phyloP scores from a whole-genome alignment of 2,888 invertebrate genomes.

The Nycteola revayana region DNA sequence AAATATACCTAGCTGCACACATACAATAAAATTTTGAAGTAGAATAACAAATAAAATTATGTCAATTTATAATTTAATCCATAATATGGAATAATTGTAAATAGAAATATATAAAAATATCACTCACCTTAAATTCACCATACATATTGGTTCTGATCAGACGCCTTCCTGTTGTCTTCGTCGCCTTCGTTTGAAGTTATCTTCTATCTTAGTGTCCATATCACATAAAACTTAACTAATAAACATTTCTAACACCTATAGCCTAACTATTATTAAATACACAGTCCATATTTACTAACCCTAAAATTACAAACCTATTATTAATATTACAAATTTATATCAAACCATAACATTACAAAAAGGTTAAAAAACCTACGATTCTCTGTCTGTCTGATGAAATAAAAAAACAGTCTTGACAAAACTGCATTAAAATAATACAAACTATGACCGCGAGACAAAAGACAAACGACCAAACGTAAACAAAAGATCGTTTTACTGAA shows the following conservation, averaged over 20 bases:
- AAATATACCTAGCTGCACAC: too few relatives aligned
- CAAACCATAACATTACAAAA: slow-evolving; percentile 5
- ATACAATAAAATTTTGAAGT: too few relatives aligned
- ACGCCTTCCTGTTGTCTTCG: too few relatives aligned
- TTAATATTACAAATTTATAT: not conserved
- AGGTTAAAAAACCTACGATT: slow-evolving; percentile 6
- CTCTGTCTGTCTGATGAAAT: slow-evolving; percentile 17
- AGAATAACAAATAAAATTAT: too few relatives aligned
- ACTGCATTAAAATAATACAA: slow-evolving; percentile 32
- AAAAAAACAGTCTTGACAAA: slow-evolving; percentile 53
- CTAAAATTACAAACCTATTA: not conserved
- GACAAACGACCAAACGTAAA: slow-evolving; percentile 38
- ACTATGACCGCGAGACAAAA: slow-evolving; percentile 23
- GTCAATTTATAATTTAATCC: too few relatives aligned
- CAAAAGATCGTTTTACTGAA: slow-evolving; percentile 42
- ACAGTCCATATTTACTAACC: too few relatives aligned
- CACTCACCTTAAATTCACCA: too few relatives aligned
- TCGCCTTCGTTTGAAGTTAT: too few relatives aligned
- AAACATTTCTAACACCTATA: slow-evolving; percentile 9
- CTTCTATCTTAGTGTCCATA: slow-evolving; percentile 14
- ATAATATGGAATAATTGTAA: too few relatives aligned
- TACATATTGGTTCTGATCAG: too few relatives aligned
- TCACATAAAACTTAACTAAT: slow-evolving; percentile 24
- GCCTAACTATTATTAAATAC: not conserved
- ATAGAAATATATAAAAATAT: too few relatives aligned